Conservation (phyloP, 2,113 vertebrate species). For the Sphyrna mokarran region DNA sequence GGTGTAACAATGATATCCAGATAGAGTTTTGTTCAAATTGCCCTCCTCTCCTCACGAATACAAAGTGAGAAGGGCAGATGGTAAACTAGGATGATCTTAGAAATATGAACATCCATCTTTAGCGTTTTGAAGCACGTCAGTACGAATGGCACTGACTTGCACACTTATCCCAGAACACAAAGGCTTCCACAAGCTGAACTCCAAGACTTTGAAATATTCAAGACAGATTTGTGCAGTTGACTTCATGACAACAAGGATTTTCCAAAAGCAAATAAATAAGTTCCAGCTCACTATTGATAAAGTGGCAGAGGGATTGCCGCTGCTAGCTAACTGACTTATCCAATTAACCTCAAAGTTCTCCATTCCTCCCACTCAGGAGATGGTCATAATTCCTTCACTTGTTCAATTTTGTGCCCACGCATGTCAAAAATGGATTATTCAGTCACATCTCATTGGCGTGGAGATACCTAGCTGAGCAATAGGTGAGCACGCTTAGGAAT, state of each 20-base stretch:
- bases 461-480: neutral
- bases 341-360: neutral
- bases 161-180: neutral
- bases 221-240: neutral
- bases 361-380: neutral
- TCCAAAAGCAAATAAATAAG: neutral
- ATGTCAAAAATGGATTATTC: neutral
- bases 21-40: neutral
- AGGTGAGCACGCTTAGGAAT: neutral
- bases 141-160: neutral
- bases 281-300: neutral
- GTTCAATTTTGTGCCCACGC: neutral
- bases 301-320: neutral
- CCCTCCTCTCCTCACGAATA: neutral
- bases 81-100: neutral
- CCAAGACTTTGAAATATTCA: neutral
- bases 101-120: neutral
- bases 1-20: too few species aligned
- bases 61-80: neutral
- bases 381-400: neutral
- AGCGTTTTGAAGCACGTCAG: neutral
- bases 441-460: neutral
- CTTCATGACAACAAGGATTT: neutral
- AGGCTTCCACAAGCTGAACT: neutral
- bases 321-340: slow-evolving; percentile 6